Conservation (phyloP, 2,888 invertebrate species). For the Tinea trinotella region DNA sequence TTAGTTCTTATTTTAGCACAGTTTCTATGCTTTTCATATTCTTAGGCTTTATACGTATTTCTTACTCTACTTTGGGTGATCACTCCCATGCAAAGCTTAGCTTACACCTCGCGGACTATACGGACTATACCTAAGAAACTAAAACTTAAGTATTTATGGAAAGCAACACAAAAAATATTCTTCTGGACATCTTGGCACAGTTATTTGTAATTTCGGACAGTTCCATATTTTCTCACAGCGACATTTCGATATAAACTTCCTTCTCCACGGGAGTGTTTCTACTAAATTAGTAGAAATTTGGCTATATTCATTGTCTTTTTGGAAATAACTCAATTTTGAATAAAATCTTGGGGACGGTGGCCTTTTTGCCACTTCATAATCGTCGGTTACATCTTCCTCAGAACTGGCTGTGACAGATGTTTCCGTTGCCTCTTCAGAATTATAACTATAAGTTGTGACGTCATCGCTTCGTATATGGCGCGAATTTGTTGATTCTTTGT, state of each 20-base stretch:
- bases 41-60: no score
- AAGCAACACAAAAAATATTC: slow-evolving; percentile 66
- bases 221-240: slow-evolving; percentile 63
- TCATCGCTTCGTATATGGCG: slow-evolving; percentile 21
- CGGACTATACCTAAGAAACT: no score
- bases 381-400: slow-evolving; percentile 25
- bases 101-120: no score
- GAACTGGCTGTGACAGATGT: slow-evolving; percentile 20
- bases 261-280: slow-evolving; percentile 32
- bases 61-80: no score
- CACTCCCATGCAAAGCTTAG: no score
- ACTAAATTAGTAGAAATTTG: slow-evolving; percentile 40
- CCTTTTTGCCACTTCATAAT: slow-evolving; percentile 28
- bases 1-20: no score
- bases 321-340: slow-evolving; percentile 49
- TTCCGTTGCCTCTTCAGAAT: slow-evolving; percentile 26
- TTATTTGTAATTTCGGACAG: slow-evolving; percentile 61
- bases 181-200: slow-evolving; percentile 57
- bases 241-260: slow-evolving; percentile 51
- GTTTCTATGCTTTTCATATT: no score
- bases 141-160: no score
- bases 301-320: slow-evolving; percentile 30
- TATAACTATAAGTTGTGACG: slow-evolving; percentile 20
- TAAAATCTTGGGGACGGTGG: slow-evolving; percentile 32
- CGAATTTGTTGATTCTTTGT: slow-evolving; percentile 16